Evolutionary conservation across 2,797 vertebrate genomes (phyloP), one percentile per base, ranked within the genome.

Genomic region (Sebastes matsubarae): DNA sequence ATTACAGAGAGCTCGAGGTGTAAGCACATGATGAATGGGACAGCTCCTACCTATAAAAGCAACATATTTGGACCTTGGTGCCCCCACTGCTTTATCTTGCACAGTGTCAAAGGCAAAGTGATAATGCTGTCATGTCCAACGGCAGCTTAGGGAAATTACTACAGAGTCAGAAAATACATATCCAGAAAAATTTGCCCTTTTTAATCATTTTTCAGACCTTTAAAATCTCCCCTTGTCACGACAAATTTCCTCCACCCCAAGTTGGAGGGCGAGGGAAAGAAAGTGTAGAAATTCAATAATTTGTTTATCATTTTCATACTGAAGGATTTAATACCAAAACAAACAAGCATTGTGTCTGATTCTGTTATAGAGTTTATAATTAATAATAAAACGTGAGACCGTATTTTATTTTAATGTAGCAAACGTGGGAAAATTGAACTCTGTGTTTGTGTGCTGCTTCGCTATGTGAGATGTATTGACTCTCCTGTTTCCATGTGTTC

Each of bases 11-110:
- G 86, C 88, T 86, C 32, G 11, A 3, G 80, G 77, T 89, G 85
- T 92, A 90, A 87, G 77, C 8, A 29, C 74, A 86, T 92, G 93
- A 94, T 90, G 78, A 92, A 92, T 94, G 90, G 81, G 83, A 83
- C 86, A 82, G 82, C 74, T 83, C 72, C 67, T 29, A 77, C 87
- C 87, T 83, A 83, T 87, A 91, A 92, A 92, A 85, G 85, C 90
- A 84, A 89, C 88, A 86, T 85, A 85, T 92, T 89, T 93, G 88
- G 89, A 91, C 88, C 88, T 85, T 34, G 67, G 74, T 82, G 82
- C 90, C 86, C 86, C 69, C 68, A 63, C 82, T 89, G 82, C 79
- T 92, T 92, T 89, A 92, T 93, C 91, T 87, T 82, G 58, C 70
- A 77, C 80, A 68, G 82, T 90, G 88, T 91, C 90, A 90, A 85